phyloP scores from a whole-genome alignment of 2,113 vertebrate genomes.

The Pelusios castaneus region DNA sequence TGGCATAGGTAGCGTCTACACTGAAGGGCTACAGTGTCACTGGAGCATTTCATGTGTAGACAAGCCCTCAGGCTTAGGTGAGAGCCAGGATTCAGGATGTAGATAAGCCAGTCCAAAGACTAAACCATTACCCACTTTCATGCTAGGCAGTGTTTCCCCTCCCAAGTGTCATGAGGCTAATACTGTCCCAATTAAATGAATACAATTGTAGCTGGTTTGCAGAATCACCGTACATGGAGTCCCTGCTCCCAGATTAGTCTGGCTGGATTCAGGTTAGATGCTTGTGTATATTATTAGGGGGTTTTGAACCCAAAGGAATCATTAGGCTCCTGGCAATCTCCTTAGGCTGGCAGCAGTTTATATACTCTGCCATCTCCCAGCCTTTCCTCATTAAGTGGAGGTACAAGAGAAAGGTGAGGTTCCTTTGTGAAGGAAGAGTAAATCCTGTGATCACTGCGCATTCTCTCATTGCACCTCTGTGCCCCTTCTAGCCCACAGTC shows the following conservation, averaged over 20 bases:
- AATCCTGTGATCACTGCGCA: neutral
- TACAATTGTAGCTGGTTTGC: neutral
- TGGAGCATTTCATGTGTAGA: neutral
- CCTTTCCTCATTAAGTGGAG: neutral
- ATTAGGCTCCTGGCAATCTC: fast-evolving
- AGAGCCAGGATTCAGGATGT: neutral
- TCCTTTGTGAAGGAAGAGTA: neutral
- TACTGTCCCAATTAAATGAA: neutral
- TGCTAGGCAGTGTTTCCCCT: neutral
- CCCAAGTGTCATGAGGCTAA: neutral
- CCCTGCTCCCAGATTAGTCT: fast-evolving
- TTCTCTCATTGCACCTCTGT: neutral
- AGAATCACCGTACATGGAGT: neutral
- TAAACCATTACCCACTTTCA: neutral
- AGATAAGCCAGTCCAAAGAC: neutral
- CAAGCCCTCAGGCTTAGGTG: neutral
- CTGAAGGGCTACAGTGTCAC: neutral
- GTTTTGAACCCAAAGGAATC: neutral
- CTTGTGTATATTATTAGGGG: fast-evolving
- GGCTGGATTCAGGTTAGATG: fast-evolving
- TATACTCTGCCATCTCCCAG: neutral
- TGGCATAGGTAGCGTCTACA: neutral
- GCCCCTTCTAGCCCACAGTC: neutral
- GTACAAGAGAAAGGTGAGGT: neutral
- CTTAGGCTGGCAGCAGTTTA: neutral